Conservation (phyloP, 2,113 vertebrate species). For the Zosterops pallidus region DNA sequence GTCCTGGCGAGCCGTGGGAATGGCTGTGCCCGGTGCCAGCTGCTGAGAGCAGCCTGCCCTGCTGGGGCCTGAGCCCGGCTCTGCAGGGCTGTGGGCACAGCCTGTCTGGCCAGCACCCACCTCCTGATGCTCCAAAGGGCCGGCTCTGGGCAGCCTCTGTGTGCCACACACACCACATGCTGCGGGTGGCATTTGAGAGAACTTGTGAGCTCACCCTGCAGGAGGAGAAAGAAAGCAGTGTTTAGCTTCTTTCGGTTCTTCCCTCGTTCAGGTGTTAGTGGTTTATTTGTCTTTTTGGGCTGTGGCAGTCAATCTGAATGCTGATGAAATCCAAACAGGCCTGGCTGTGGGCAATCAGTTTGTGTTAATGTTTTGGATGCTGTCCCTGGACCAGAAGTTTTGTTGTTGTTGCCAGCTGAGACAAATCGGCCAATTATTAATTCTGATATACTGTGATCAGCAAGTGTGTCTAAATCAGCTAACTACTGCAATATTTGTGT, state of each 20-base stretch:
- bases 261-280: constrained; percentile 19
- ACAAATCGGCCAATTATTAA: not conserved
- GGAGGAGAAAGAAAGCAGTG: constrained; percentile 25
- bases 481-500: not conserved
- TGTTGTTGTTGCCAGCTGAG: not conserved
- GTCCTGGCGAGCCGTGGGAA: not conserved
- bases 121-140: not conserved
- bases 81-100: not conserved
- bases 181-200: not conserved
- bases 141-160: not conserved
- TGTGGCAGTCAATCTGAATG: not conserved
- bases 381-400: not conserved
- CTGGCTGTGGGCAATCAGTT: constrained; percentile 1
- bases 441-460: not conserved
- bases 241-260: not conserved
- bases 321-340: constrained; percentile 25
- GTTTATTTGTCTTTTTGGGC: constrained; percentile 59
- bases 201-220: constrained; percentile 6
- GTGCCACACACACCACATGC: constrained; percentile 22
- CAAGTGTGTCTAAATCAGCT: not conserved
- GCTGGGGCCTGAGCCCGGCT: not conserved
- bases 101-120: constrained; percentile 32
- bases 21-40: not conserved
- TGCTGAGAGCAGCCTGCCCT: not conserved
- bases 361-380: not conserved